phyloP scores from a whole-genome alignment of 2,797 vertebrate genomes.

The Moxostoma hubbsi region DNA sequence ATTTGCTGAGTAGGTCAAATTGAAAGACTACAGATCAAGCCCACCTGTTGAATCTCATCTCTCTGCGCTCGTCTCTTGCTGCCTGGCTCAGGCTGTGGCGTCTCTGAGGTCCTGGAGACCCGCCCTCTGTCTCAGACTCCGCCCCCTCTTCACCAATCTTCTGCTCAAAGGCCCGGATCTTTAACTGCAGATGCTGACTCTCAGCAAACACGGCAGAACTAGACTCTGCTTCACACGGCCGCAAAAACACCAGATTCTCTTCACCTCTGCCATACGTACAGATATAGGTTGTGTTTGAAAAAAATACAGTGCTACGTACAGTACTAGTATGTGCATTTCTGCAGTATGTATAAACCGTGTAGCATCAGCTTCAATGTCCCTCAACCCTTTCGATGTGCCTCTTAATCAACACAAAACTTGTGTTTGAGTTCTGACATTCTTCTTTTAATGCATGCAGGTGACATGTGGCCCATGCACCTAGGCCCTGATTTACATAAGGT shows the following conservation, averaged over 20 bases:
- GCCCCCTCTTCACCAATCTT: constrained; percentile 73
- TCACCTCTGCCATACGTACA: constrained; percentile 70
- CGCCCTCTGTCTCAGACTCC: constrained; percentile 67
- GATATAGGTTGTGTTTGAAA: not conserved
- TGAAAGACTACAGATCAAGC: constrained; percentile 5
- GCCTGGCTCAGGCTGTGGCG: constrained; percentile 84
- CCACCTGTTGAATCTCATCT: constrained; percentile 90
- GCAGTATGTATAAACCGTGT: no score
- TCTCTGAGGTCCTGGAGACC: constrained; percentile 73
- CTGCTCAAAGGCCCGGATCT: constrained; percentile 84
- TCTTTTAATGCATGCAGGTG: no score
- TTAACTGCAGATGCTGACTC: constrained; percentile 81
- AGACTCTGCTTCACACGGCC: constrained; percentile 67
- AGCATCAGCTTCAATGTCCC: no score
- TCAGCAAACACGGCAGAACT: constrained; percentile 60
- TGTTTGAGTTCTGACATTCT: no score
- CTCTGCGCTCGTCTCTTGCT: constrained; percentile 82
- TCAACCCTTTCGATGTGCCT: no score
- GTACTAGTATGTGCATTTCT: no score
- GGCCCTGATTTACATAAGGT: no score
- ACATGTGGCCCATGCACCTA: no score
- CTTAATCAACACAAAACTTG: no score
- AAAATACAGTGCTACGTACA: not conserved
- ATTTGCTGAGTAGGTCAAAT: no score
- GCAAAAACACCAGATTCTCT: constrained; percentile 47